Evolutionary conservation across 1,140 invertebrate species (phyloP).

Genomic region (Cecropterus lyciades): DNA sequence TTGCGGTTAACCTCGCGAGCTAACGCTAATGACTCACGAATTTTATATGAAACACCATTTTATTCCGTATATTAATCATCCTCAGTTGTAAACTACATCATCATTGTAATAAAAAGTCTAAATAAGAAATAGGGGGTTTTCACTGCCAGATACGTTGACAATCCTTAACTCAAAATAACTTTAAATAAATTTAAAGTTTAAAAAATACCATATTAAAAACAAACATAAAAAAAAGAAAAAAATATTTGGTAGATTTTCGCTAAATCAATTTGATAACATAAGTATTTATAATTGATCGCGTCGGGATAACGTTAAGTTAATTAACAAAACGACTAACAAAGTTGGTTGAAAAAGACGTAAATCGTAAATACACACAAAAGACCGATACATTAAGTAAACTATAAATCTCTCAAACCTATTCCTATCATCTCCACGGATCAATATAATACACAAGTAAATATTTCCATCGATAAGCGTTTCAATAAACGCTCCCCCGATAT

Average conservation of each 20-base stretch:
- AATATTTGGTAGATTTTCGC: too few species aligned
- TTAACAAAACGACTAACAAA: too few species aligned
- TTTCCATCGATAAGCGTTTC: slow-evolving; percentile 20
- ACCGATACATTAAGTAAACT: too few species aligned
- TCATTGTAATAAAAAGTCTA: not conserved
- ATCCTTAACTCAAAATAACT: too few species aligned
- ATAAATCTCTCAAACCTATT: not conserved
- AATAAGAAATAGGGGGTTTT: not conserved
- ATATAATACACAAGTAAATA: slow-evolving; percentile 14
- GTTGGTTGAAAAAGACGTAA: too few species aligned
- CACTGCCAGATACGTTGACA: not conserved
- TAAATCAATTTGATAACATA: too few species aligned
- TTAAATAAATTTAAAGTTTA: too few species aligned
- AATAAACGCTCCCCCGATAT: slow-evolving; percentile 21
- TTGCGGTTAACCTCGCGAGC: slow-evolving; percentile 13
- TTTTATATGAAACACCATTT: slow-evolving; percentile 9
- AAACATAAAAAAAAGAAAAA: too few species aligned
- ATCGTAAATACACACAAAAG: too few species aligned
- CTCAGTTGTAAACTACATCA: not conserved
- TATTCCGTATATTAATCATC: not conserved
- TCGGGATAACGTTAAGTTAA: too few species aligned
- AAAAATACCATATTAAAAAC: too few species aligned
- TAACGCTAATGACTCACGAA: slow-evolving; percentile 27
- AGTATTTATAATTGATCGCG: too few species aligned
- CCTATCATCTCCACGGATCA: not conserved